Evolutionary conservation across 2,113 vertebrate genomes (phyloP), one percentile per base, ranked within the genome.

Genomic region (Hippocampus guttulatus): DNA sequence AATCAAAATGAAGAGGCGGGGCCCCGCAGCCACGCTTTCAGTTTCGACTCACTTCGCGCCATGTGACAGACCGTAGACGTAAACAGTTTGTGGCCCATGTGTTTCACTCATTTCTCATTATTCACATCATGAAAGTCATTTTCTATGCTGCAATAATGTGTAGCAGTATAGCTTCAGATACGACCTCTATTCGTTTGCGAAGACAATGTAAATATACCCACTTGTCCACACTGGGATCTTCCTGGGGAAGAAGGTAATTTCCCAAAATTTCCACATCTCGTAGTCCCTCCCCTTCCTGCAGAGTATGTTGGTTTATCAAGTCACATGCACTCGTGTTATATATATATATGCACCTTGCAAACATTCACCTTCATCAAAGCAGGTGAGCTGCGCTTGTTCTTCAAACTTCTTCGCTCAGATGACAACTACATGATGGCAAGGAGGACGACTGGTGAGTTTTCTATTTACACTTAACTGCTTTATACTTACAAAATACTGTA

Each of bases 361-460:
- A 2, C 3, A 25, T 40, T 67, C 20, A 30, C 12, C 2, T 47
- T 20, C 71, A 6, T 6, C n/a, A 0, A 21, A 54, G 1, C 12
- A 21, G 10, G 0, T 15, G 66, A 75, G 6, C 61, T 55, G 45
- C 70, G 30, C 33, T 52, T 64, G n/a, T 47, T 27, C 1, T 25
- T 5, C 47, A 69, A 60, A 67, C 33, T 27, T 47, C 5, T 15
- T n/a, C 38, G 14, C 12, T 2, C 7, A 47, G 27, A 0, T 14
- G 0, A 25, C 43, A 41, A 18, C 5, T 0, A 30, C 49, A 73
- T 57, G 71, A 75, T 27, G 14, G 16, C 64, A 2, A 27, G 5
- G 0, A 4, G 1, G 64, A 62, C 58, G 47, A 41, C 68, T 51
- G 82, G 89, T 90, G 63, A 89, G 83, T 57, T 33, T 61, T 40